Evolutionary conservation across 2,113 vertebrate species (phyloP).

Genomic region (mouse (Mus musculus)): GRCm39 chr4:45169001-45169500

Average conservation of each 20-base stretch:
- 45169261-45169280: not conserved
- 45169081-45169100: not conserved
- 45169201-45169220: not conserved
- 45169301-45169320: not conserved
- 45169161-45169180: conserved; percentile 9
- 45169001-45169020: not conserved
- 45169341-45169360: not conserved
- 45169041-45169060: not conserved
- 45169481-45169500: not conserved
- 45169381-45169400: not conserved
- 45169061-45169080: not conserved
- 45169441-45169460: not conserved
- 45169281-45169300: not conserved
- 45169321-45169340: not conserved
- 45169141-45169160: not conserved
- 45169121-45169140: not conserved
- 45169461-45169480: not conserved
- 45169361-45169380: not conserved
- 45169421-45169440: not conserved
- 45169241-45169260: not conserved
- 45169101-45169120: not conserved
- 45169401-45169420: not conserved
- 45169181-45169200: not conserved
- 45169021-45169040: not conserved
- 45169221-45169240: not conserved